phyloP scores from a whole-genome alignment of 2,113 vertebrate genomes.

The Phalacrocorax aristotelis region DNA sequence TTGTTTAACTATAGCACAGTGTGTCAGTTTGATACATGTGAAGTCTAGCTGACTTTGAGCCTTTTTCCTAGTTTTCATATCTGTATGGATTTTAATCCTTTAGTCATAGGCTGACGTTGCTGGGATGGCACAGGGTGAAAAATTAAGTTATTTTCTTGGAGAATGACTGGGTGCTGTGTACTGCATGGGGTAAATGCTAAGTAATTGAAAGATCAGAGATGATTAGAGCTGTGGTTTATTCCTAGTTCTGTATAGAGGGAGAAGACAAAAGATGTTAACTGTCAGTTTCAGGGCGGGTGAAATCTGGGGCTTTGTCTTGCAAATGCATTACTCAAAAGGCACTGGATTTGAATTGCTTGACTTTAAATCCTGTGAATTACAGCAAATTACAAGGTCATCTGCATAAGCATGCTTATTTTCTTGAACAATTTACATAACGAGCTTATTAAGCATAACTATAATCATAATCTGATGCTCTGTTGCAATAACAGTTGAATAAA shows the following conservation, averaged over 20 bases:
- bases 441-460: background rate
- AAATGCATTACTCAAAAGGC: background rate
- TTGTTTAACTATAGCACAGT: background rate
- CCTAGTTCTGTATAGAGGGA: background rate
- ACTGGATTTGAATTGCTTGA: background rate
- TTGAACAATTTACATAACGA: background rate
- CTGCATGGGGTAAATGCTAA: background rate
- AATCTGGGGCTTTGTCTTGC: background rate
- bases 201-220: background rate
- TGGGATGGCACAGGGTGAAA: background rate
- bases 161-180: background rate
- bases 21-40: background rate
- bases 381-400: background rate
- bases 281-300: fast-evolving
- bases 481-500: background rate
- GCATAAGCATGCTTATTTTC: background rate
- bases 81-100: background rate
- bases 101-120: background rate
- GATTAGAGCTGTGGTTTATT: background rate
- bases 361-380: background rate
- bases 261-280: background rate
- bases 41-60: background rate
- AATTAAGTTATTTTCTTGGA: background rate
- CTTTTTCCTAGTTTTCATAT: background rate
- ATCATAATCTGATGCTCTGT: background rate